Base-by-base conservation (phyloP, 1,140 invertebrate genomes). In the Trinorchestia longiramus region DNA sequence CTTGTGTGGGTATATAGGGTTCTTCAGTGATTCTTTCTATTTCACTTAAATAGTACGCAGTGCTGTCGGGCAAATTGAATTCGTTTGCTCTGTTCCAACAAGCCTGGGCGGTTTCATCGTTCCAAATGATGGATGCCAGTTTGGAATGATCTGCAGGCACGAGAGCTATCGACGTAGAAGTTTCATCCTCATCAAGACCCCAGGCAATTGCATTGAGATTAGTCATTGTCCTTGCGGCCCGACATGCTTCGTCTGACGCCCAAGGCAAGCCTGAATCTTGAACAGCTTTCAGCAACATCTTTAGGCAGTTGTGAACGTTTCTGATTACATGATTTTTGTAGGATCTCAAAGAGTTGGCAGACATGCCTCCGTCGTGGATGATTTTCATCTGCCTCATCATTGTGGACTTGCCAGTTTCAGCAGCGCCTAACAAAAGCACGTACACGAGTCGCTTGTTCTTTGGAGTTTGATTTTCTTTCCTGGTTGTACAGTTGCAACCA, bases 301-400 rank as follows among this genome's bases (percentile, higher is more conserved):
- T 95, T 44, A 96, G 95, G 45, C 96, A 97, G 41, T 96, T 97
- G 62, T 96, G 96, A 43, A 96, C 96, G 91, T 97, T 97, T 40
- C 96, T 92, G 43, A 97, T 96, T 43, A 97, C 96, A 96, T 97
- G 96, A 45, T 96, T 96, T 62, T 96, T 97, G 95, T 97, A 97
- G 19, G 96, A 96, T 43, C 96, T 95, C 40, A 97, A 92, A 0
- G 96, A 96, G 87, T 92, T 96, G 0, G 96, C 96, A 40, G 96
- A 96, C 96, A 97, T 97, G 36, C 98, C 98, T 97, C 98, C 98
- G 57, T 98, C 98, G 97, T 98, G 98, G 90, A 98, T 97, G 96
- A 98, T 98, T 97, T 98, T 98, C 98, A 99, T 98, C 97, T 99
- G 98, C 97, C 98, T 98, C 40, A 98, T 98, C 87, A 99, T 98